phyloP scores from a whole-genome alignment of 2,888 invertebrate species.

The Myopa tessellatipennis region DNA sequence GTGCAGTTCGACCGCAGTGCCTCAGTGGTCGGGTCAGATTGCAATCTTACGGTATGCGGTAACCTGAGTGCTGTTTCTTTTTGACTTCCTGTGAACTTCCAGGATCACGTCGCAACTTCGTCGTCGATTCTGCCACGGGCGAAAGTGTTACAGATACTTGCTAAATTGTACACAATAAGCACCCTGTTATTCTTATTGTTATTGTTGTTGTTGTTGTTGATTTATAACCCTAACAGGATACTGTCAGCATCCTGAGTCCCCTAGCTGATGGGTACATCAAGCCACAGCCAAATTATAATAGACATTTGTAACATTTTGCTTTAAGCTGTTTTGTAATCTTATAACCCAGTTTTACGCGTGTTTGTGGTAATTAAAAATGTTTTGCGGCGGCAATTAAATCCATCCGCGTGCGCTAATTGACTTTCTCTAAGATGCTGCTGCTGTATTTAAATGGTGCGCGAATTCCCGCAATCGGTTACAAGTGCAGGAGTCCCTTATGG shows the following conservation, averaged over 20 bases:
- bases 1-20: not conserved
- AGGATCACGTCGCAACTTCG: not conserved
- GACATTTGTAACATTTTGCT: constrained; percentile 18
- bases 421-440: constrained; percentile 3
- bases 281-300: constrained; percentile 10
- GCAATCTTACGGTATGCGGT: constrained; percentile 56
- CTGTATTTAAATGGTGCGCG: not conserved
- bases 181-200: constrained; percentile 50
- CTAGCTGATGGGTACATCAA: constrained; percentile 2
- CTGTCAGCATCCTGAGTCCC: constrained; percentile 50
- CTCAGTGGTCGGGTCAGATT: constrained; percentile 53
- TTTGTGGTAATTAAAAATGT: constrained; percentile 45
- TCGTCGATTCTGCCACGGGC: constrained; percentile 16
- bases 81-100: constrained; percentile 31
- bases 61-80: constrained; percentile 44
- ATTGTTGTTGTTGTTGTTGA: not conserved
- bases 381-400: constrained; percentile 41
- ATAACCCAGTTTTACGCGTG: constrained; percentile 55
- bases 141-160: constrained; percentile 50
- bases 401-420: constrained; percentile 33
- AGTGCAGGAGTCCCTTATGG: not conserved
- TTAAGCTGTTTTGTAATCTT: constrained; percentile 51
- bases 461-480: too few species aligned
- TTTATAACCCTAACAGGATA: constrained; percentile 29
- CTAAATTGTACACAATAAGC: constrained; percentile 25